Percentiles rank a stretch among this genome's conserved stretches.
These are phyloP conservation scores for Drosophila arawakana DNA, from an alignment of 1,140 invertebrate species.

Conservation along the genomic window DNA sequence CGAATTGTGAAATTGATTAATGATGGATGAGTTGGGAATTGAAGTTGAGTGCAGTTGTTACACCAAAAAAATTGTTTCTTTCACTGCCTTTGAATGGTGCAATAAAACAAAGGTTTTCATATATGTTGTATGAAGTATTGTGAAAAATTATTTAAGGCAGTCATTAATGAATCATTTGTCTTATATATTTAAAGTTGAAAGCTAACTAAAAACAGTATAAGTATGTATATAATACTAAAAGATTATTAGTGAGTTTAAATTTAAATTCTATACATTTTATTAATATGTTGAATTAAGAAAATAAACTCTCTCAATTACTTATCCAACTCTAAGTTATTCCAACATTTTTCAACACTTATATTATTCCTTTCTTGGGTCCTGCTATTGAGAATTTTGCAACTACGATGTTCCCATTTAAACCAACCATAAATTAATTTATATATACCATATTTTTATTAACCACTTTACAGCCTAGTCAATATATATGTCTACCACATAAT, in stretches of 20 bases:
- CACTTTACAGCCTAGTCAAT: conserved; percentile 59
- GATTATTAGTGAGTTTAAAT: no score
- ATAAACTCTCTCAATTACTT: no score
- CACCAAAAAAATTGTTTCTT: background rate
- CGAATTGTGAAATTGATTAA: conserved; percentile 51
- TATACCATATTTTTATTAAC: background rate
- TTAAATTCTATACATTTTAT: no score
- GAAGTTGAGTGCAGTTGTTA: conserved; percentile 22
- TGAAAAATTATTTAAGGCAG: no score
- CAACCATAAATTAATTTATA: conserved; percentile 5
- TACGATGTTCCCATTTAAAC: conserved; percentile 10
- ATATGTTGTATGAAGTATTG: background rate
- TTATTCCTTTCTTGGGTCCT: conserved; percentile 6
- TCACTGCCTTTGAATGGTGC: conserved; percentile 4
- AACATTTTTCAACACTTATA: background rate
- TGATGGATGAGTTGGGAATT: conserved; percentile 36
- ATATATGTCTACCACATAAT: conserved; percentile 57
- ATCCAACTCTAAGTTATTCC: no score
- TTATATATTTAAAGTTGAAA: no score
- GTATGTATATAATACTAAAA: no score
- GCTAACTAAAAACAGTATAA: no score
- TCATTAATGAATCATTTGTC: no score
- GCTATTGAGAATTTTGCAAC: conserved; percentile 71
- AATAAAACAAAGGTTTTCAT: background rate
- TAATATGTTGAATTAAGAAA: no score